Base-by-base conservation (phyloP, 2,888 invertebrate genomes). In the Unio pictorum region DNA sequence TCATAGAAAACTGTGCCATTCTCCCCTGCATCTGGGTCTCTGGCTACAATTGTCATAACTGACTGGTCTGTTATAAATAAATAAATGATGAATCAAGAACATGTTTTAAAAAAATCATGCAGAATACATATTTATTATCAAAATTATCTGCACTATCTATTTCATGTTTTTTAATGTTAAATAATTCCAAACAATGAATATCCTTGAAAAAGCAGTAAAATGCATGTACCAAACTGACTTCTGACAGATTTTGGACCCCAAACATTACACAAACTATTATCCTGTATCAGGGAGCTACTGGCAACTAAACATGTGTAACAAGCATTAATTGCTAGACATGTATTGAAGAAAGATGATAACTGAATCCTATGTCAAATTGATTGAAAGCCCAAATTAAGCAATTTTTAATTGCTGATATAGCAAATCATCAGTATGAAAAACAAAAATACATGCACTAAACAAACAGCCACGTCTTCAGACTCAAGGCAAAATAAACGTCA, bases 1-100 rank as follows among this genome's bases (percentile, higher is more conserved):
- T 75, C 76, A 57, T 81, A 81, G 64, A 75, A 73, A 11, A 99
- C 92, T 74, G 95, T 95, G 0, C 98, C 98, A 90, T 99, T 99
- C 71, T 95, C 69, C 18, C 86, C 88, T 6, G 84, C 82, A 73
- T 89, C 89, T 26, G 70, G 68, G 72, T 89, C 89, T 15, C 81
- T 81, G 18, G 89, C 89, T 26, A 84, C 79, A 26, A 89, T 86
- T n/a, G 85, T 84, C 71, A 90, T 88, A 64, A 88, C 79, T 11
- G 82, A 73, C 61, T 77, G 76, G 60, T 69, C 76, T 77, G 69
- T 26, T 45, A 45, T 45, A 45, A 28, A 28, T 59, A 59, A 59
- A 59, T 1, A 17, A 59, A 5, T 28, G 23, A 18, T 5, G 28
- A 59, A 17, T 18, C 23, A 20, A 20, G 60, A 20, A 59, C 60